Evolutionary conservation across 2,113 vertebrate species (phyloP), one percentile per base, ranked within the genome.

Genomic region (Chionomys nivalis): DNA sequence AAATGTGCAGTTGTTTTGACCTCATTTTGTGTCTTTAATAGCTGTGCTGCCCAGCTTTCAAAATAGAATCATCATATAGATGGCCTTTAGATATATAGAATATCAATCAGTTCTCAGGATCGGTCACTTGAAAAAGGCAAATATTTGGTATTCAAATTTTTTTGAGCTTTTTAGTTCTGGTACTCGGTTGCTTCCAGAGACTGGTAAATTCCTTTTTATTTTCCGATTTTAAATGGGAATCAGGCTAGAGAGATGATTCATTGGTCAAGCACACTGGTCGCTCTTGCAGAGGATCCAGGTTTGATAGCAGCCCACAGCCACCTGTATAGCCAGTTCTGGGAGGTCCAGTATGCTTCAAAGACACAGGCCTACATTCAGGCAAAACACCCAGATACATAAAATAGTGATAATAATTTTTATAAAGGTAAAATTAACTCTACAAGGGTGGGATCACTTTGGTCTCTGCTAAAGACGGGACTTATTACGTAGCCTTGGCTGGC

Each of bases 41-140:
- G 66, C 7, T 87, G 5, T 91, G 44, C 55, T 89, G 93, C n/a
- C 7, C 24, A 94, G n/a, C 83, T 58, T 89, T 93, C 81, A 76
- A 47, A 94, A 28, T 8, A 85, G 44, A 36, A 76, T 65, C 31
- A 49, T 8, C 31, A 49, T 8, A 24, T 65, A 61, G 39, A 44
- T 58, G 19, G 28, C 17, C 70, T 89, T 58, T 63, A 86, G 1
- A 58, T 44, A 6, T 42, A 33, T 44, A 17, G 33, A 33, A n/a
- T 31, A 76, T 13, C 23, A n/a, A 76, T 13, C 23, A n/a, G 76
- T 91, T 91, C 11, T 90, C 55, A 58, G 5, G 58, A 7, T 28
- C 6, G 3, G 14, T 39, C 58, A 79, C 76, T 70, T 70, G 21
- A 90, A 94, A 94, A 73, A 39, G 61, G 81, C 23, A 86, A 17